phyloP scores from a whole-genome alignment of 2,888 invertebrate genomes.

The Stenodema calcarata region DNA sequence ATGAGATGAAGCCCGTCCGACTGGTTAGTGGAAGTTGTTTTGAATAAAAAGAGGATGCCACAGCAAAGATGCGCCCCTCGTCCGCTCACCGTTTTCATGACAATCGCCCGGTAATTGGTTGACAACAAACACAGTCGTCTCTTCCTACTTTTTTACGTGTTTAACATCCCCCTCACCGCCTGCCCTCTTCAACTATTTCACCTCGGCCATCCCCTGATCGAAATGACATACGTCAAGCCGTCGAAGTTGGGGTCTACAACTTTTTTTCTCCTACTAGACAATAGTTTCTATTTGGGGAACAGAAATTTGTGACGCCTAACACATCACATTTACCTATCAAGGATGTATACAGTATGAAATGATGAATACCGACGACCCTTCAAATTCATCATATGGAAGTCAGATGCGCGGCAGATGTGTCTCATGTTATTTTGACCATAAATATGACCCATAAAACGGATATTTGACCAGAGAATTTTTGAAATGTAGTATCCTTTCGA shows the following conservation, averaged over 20 bases:
- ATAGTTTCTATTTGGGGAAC: not conserved
- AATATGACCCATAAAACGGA: no score
- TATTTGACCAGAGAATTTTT: no score
- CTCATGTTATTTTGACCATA: no score
- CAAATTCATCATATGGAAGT: no score
- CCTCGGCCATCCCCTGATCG: not conserved
- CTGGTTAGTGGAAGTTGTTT: not conserved
- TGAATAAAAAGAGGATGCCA: conserved; percentile 19
- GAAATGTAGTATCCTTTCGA: no score
- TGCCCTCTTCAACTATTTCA: not conserved
- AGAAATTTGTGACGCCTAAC: not conserved
- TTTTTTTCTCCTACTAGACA: not conserved
- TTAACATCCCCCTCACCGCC: not conserved
- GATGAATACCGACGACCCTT: no score
- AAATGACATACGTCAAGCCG: not conserved
- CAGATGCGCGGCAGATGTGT: no score
- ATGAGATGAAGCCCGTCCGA: not conserved
- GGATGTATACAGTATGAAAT: no score
- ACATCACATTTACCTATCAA: no score
- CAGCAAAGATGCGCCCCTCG: not conserved
- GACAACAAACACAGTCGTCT: conserved; percentile 17
- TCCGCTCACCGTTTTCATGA: not conserved
- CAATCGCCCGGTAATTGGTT: conserved; percentile 17
- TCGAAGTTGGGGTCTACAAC: not conserved
- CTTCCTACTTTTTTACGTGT: not conserved